Evolutionary conservation across 2,113 vertebrate genomes (phyloP).

Genomic region (Mastomys natalensis): DNA sequence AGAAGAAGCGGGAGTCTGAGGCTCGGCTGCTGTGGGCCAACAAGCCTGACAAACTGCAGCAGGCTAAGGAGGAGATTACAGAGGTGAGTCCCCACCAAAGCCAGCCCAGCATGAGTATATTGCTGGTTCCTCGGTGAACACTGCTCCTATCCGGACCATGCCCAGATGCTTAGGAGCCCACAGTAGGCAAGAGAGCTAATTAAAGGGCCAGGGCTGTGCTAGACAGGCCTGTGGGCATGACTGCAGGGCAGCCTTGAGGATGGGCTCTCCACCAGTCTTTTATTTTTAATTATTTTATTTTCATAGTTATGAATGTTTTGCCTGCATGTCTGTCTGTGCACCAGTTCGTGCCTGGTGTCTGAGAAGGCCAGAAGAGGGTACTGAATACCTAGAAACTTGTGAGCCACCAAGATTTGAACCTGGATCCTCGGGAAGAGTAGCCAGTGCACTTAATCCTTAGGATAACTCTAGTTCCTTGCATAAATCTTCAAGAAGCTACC

Average conservation of each 20-base stretch:
- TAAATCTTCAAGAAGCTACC: not conserved
- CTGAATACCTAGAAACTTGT: not conserved
- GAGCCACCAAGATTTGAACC: not conserved
- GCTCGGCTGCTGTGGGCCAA: slow-evolving; percentile 98
- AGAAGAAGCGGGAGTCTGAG: slow-evolving; percentile 97
- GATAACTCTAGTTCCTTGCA: not conserved
- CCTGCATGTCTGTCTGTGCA: not conserved
- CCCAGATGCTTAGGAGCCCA: not conserved
- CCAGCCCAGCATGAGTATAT: not conserved
- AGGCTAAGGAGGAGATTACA: slow-evolving; percentile 96
- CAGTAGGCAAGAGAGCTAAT: not conserved
- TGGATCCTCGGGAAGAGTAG: not conserved
- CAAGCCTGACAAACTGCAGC: slow-evolving; percentile 98
- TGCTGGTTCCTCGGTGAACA: not conserved
- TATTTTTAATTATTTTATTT: not conserved
- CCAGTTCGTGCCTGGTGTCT: not conserved
- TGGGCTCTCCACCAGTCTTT: not conserved
- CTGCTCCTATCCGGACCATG: too few species aligned
- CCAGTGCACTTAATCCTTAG: not conserved
- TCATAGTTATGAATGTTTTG: not conserved
- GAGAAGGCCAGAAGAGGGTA: not conserved
- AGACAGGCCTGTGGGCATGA: not conserved
- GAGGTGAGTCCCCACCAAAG: slow-evolving; percentile 89
- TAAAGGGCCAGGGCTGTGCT: not conserved
- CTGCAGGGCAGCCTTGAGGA: not conserved